Percentiles rank a stretch among this genome's conserved stretches.
Conservation (phyloP, 2,888 invertebrate species). For the Caenorhabditis uteleia region DNA sequence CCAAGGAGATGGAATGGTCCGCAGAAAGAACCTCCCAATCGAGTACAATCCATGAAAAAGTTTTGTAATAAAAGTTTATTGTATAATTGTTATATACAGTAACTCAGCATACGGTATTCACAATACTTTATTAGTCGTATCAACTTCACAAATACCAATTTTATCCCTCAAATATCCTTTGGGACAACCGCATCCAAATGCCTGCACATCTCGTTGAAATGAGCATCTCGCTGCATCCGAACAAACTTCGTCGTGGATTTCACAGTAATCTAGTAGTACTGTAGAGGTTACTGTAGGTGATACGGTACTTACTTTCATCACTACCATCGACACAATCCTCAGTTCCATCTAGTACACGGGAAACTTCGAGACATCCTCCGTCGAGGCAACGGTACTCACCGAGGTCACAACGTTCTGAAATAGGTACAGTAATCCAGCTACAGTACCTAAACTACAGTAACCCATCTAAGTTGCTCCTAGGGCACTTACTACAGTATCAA, state of each 20-base stretch:
- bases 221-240: conserved; percentile 42
- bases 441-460: too few species aligned
- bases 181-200: conserved; percentile 54
- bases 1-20: too few species aligned
- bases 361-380: conserved; percentile 48
- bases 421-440: too few species aligned
- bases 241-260: conserved; percentile 33
- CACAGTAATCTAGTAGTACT: conserved; percentile 34
- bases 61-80: background rate
- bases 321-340: conserved; percentile 56
- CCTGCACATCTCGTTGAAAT: conserved; percentile 47
- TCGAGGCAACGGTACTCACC: conserved; percentile 51
- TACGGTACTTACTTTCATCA: conserved; percentile 28
- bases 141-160: conserved; percentile 35
- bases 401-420: conserved; percentile 38
- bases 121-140: too few species aligned
- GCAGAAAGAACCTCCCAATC: too few species aligned
- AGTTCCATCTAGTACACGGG: conserved; percentile 49
- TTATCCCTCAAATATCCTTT: conserved; percentile 20
- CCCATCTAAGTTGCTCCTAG: too few species aligned
- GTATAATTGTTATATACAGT: background rate
- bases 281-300: too few species aligned
- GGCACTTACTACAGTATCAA: too few species aligned
- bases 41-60: too few species aligned
- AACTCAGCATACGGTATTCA: too few species aligned